Evolutionary conservation across 2,888 invertebrate species (phyloP).

Genomic region (Melinopterus prodromus): DNA sequence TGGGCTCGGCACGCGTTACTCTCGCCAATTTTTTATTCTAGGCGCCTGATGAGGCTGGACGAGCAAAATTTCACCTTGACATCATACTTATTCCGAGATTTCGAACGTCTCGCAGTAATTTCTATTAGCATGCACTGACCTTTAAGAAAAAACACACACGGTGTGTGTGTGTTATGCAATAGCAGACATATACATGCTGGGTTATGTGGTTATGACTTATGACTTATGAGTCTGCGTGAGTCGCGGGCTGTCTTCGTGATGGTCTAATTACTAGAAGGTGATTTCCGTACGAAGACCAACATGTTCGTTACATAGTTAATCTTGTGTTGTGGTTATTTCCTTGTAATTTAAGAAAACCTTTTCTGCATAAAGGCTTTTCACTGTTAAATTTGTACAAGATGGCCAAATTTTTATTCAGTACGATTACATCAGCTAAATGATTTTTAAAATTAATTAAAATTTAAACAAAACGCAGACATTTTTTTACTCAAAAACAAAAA

Average conservation of each 20-base stretch:
- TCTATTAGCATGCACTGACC: constrained; percentile 27
- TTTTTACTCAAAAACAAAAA: too few relatives aligned
- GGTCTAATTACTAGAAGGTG: background rate
- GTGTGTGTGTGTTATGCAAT: constrained; percentile 8
- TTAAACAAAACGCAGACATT: too few relatives aligned
- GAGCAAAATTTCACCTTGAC: constrained; percentile 26
- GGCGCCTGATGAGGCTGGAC: background rate
- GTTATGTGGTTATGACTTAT: background rate
- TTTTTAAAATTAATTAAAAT: too few relatives aligned
- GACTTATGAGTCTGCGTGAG: too few relatives aligned
- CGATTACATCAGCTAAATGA: too few relatives aligned
- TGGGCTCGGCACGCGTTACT: background rate
- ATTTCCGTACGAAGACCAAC: background rate
- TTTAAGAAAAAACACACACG: background rate
- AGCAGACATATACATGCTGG: background rate
- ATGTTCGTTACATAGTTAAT: too few relatives aligned
- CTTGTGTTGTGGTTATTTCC: too few relatives aligned
- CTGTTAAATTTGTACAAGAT: too few relatives aligned
- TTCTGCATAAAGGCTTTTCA: too few relatives aligned
- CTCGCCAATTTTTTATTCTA: background rate
- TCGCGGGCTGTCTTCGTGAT: background rate
- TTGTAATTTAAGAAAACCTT: too few relatives aligned
- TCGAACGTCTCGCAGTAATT: background rate
- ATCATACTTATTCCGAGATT: constrained; percentile 25
- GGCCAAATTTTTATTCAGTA: too few relatives aligned